Percentiles rank a stretch among this genome's conserved stretches.
Evolutionary conservation across 2,888 invertebrate species (phyloP).

Genomic region (Periphyllus acericola): DNA sequence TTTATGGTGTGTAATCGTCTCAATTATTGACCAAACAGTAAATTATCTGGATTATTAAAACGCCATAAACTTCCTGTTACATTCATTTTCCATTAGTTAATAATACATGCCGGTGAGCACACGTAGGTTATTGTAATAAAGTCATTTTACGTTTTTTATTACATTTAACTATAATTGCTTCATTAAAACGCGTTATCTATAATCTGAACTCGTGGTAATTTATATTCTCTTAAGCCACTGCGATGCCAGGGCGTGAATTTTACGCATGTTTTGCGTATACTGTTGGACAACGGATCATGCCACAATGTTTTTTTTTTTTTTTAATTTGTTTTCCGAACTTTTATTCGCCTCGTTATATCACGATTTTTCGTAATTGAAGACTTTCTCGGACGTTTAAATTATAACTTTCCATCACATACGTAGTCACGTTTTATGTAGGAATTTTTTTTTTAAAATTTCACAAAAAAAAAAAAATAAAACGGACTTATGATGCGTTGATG

Average conservation of each 20-base stretch:
- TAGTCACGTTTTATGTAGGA: not conserved
- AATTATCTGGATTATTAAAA: conserved; percentile 6
- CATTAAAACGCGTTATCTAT: conserved; percentile 29
- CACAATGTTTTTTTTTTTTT: not conserved
- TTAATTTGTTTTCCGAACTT: not conserved
- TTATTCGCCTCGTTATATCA: conserved; percentile 8
- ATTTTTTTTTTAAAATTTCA: not conserved
- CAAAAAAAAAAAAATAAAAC: not conserved
- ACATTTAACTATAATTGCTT: conserved; percentile 13
- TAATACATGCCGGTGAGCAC: not conserved
- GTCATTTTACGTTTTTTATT: not conserved
- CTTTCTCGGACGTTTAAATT: not conserved
- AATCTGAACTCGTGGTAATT: conserved; percentile 21
- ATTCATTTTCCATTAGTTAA: not conserved
- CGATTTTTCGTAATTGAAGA: conserved; percentile 11
- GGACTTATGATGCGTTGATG: not conserved
- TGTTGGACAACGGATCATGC: not conserved
- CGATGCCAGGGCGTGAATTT: not conserved
- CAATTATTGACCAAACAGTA: not conserved
- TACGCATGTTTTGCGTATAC: not conserved
- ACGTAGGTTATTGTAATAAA: not conserved
- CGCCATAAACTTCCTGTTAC: conserved; percentile 10
- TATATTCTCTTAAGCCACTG: not conserved
- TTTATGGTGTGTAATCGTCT: not conserved
- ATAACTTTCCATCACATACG: conserved; percentile 19